Conservation (phyloP, 1,140 invertebrate species). For the Eueides isabella region DNA sequence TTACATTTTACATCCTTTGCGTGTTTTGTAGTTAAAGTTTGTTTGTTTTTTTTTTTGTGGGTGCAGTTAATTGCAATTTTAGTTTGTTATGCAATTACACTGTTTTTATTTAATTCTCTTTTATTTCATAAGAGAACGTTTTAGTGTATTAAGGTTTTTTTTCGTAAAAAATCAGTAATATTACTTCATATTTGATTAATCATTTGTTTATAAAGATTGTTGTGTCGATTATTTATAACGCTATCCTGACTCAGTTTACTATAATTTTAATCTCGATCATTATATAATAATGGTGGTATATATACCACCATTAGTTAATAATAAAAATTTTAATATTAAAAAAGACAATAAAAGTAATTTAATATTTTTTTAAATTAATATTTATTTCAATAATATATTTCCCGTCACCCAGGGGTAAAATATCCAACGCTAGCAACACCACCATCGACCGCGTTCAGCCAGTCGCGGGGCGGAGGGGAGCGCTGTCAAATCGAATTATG, state of each 20-base stretch:
- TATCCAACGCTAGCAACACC: constrained; percentile 52
- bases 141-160: too few relatives aligned
- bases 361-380: constrained; percentile 9
- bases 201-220: too few relatives aligned
- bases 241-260: too few relatives aligned
- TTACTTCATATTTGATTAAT: too few relatives aligned
- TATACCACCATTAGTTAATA: too few relatives aligned
- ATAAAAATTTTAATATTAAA: too few relatives aligned
- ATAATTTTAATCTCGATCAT: too few relatives aligned
- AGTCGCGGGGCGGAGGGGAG: constrained; percentile 52
- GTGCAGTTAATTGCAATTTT: neutral
- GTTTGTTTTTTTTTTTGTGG: constrained; percentile 18
- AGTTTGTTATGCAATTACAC: neutral
- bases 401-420: neutral
- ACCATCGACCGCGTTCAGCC: constrained; percentile 62
- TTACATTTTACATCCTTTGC: constrained; percentile 24
- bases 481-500: constrained; percentile 75
- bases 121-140: neutral
- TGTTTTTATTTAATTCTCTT: neutral
- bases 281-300: too few relatives aligned
- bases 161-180: too few relatives aligned
- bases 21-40: constrained; percentile 17
- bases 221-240: too few relatives aligned
- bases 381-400: neutral
- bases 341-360: too few relatives aligned